These are phyloP conservation scores for Spheniscus humboldti DNA, from an alignment of 2,797 vertebrate genomes.

Conservation along the genomic window DNA sequence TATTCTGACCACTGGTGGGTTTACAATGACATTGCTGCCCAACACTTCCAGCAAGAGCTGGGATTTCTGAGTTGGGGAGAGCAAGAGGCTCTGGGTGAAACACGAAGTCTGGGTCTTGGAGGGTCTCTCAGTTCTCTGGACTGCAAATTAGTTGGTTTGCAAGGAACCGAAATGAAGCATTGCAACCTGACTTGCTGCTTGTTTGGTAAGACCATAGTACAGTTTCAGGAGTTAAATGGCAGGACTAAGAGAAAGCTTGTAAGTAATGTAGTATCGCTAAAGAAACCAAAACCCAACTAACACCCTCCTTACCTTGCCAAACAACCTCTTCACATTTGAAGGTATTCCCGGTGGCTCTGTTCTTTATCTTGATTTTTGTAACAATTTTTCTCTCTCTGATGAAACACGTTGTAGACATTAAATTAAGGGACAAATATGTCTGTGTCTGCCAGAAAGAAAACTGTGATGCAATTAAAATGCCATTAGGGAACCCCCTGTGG, in stretches of 20 bases:
- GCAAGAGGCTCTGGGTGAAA: background rate
- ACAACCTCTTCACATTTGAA: slow-evolving; percentile 24
- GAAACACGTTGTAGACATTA: slow-evolving; percentile 64
- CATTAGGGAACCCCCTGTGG: slow-evolving; percentile 51
- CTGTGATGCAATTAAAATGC: slow-evolving; percentile 66
- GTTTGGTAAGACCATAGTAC: background rate
- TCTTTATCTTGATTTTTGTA: slow-evolving; percentile 56
- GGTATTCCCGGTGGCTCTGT: slow-evolving; percentile 10
- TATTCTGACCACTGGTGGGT: background rate
- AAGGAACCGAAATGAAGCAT: background rate
- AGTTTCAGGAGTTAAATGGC: background rate
- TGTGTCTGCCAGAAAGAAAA: slow-evolving; percentile 57
- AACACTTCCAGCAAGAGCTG: background rate
- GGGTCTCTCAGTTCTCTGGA: background rate
- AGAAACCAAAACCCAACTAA: background rate
- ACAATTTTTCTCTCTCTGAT: slow-evolving; percentile 57
- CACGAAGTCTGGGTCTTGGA: background rate
- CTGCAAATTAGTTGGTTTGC: background rate
- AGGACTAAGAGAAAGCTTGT: background rate
- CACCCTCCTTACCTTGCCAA: slow-evolving; percentile 16
- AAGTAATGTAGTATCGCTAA: background rate
- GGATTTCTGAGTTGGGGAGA: background rate
- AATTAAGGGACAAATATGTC: slow-evolving; percentile 60
- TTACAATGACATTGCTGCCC: background rate
- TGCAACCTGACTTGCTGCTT: background rate